Conservation (phyloP, 1,140 invertebrate species). For the Lordiphosa collinella region DNA sequence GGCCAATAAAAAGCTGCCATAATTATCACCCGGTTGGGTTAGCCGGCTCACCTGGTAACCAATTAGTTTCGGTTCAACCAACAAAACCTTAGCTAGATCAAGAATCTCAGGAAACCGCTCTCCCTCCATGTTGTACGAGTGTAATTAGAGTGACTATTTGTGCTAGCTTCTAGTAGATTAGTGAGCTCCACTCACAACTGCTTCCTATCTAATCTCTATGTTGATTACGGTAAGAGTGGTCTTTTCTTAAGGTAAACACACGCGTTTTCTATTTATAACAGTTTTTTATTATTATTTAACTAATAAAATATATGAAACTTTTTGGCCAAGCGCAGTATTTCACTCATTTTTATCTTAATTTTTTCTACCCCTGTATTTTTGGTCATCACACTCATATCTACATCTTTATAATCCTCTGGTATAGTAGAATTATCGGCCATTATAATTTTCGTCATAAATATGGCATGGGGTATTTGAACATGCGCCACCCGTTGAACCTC, state of each 20-base stretch:
- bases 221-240: too few species aligned
- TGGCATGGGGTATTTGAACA: conserved; percentile 58
- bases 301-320: conserved; percentile 62
- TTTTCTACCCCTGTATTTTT: conserved; percentile 48
- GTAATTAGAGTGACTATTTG: conserved; percentile 8
- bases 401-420: conserved; percentile 66
- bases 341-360: conserved; percentile 43
- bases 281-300: background rate
- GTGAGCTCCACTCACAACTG: too few species aligned
- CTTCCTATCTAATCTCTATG: too few species aligned
- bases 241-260: too few species aligned
- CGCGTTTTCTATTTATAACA: too few species aligned
- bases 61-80: conserved; percentile 36
- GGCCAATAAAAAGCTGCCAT: conserved; percentile 81
- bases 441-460: conserved; percentile 70
- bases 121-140: conserved; percentile 29
- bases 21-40: conserved; percentile 83
- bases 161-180: background rate
- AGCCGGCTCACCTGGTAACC: conserved; percentile 52
- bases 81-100: conserved; percentile 26
- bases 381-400: conserved; percentile 44
- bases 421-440: conserved; percentile 55
- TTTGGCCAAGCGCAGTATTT: conserved; percentile 55
- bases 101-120: conserved; percentile 39
- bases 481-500: conserved; percentile 56